Evolutionary conservation across 1,140 invertebrate genomes (phyloP), one percentile per base, ranked within the genome.

Genomic region (Polyergus mexicanus): DNA sequence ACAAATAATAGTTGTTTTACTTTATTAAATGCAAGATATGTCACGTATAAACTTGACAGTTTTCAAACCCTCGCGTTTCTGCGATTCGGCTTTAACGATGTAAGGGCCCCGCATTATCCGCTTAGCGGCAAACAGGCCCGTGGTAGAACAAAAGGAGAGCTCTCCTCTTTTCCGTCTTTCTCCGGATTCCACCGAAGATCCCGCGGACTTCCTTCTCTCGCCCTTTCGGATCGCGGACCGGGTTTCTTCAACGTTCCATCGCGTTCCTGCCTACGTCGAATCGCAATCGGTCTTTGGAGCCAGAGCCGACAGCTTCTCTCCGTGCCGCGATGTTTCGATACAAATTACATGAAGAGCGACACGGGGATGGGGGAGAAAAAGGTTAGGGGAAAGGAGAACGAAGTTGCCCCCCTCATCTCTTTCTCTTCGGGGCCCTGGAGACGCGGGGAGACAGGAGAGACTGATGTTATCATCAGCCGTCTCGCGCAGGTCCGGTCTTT

Each of bases 391-490:
- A 28, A 35, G 32, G 25, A 32, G 35, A 28, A 13, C 28, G n/a
- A 44, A 16, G 44, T 47, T 13, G 32, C 22, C 13, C 0, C 32
- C 32, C 76, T 74, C 16, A 4, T 5, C 47, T 47, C 35, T n/a
- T 1, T 28, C 60, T 32, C 32, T 32, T 2, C 32, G 25, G 60
- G 54, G 8, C 19, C 25, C 22, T 41, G 28, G 32, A n/a, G 72
- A 58, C 44, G 38, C 69, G 16, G 56, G 22, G 72, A 75, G 72
- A 63, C 60, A 41, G 38, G 72, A 90, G 89, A 92, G 92, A 92
- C 92, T 93, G 92, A 93, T 93, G 92, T 93, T 93, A 93, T 93
- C 92, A 93, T 93, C 92, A 93, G 81, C 63, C 88, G 85, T 85
- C 80, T 85, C 80, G 87, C 80, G 86, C 77, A 56, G 54, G 75